These are phyloP conservation scores for Aricia agestis DNA, from an alignment of 1,140 invertebrate genomes.

Conservation along the genomic window DNA sequence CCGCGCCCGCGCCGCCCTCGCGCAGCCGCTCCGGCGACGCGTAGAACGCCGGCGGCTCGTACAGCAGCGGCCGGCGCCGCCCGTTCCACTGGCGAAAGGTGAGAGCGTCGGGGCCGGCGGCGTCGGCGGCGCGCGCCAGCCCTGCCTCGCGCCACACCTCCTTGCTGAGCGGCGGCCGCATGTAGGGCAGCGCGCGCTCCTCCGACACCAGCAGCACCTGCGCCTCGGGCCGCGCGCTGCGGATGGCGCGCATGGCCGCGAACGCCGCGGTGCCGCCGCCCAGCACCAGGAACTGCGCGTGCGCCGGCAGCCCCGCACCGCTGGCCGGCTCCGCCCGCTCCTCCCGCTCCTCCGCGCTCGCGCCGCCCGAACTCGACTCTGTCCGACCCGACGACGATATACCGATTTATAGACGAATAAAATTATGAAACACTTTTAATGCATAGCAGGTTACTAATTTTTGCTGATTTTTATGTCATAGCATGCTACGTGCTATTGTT, in stretches of 20 bases:
- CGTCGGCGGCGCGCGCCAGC: slow-evolving; percentile 29
- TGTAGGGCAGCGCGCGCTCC: slow-evolving; percentile 53
- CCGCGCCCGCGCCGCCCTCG: slow-evolving; percentile 89
- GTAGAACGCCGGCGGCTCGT: slow-evolving; percentile 90
- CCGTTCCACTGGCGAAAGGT: slow-evolving; percentile 45
- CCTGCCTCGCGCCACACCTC: slow-evolving; percentile 46
- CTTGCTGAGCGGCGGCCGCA: slow-evolving; percentile 54
- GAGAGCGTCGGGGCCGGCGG: slow-evolving; percentile 31
- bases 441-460: too few species aligned
- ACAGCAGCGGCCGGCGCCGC: slow-evolving; percentile 42
- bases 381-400: neutral
- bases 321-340: slow-evolving; percentile 21
- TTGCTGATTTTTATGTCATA: too few species aligned
- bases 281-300: slow-evolving; percentile 60
- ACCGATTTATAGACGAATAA: neutral
- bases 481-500: too few species aligned
- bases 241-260: slow-evolving; percentile 57
- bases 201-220: slow-evolving; percentile 39
- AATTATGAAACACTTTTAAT: too few species aligned
- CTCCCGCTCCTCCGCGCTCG: neutral
- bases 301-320: slow-evolving; percentile 29
- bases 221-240: slow-evolving; percentile 50
- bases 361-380: neutral
- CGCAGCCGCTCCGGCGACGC: slow-evolving; percentile 89
- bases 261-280: slow-evolving; percentile 61